phyloP scores from a whole-genome alignment of 2,113 vertebrate genomes.

The Melanotaenia duboulayi region DNA sequence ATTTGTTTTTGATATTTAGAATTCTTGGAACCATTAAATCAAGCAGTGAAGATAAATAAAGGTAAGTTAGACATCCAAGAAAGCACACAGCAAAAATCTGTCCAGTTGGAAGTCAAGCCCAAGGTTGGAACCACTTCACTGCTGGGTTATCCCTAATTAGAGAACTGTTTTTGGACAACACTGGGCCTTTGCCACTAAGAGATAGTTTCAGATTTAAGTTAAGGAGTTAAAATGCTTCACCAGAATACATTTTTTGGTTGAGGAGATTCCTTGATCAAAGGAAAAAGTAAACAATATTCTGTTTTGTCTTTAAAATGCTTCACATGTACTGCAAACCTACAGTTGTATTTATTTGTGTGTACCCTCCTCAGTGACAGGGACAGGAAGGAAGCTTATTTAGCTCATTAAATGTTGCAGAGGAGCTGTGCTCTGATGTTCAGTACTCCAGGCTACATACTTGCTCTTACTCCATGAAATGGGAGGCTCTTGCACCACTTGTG shows the following conservation, averaged over 20 bases:
- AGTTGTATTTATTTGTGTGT: background rate
- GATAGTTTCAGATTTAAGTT: background rate
- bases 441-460: constrained; percentile 15
- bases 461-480: constrained; percentile 10
- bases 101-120: too few species aligned
- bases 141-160: too few species aligned
- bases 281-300: too few species aligned
- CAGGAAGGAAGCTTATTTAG: constrained; percentile 49
- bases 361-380: constrained; percentile 10
- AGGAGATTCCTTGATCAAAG: too few species aligned
- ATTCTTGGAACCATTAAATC: background rate
- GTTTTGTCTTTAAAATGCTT: too few species aligned
- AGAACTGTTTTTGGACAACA: background rate
- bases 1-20: background rate
- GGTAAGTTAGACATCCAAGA: too few species aligned
- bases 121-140: too few species aligned
- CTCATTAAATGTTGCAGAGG: constrained; percentile 46
- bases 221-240: background rate
- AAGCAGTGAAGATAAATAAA: background rate
- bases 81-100: too few species aligned
- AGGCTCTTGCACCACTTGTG: constrained; percentile 6
- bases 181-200: too few species aligned
- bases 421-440: constrained; percentile 43
- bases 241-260: background rate
- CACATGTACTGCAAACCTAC: too few species aligned